Conservation (phyloP, 1,140 invertebrate genomes). For the Limonius californicus region DNA sequence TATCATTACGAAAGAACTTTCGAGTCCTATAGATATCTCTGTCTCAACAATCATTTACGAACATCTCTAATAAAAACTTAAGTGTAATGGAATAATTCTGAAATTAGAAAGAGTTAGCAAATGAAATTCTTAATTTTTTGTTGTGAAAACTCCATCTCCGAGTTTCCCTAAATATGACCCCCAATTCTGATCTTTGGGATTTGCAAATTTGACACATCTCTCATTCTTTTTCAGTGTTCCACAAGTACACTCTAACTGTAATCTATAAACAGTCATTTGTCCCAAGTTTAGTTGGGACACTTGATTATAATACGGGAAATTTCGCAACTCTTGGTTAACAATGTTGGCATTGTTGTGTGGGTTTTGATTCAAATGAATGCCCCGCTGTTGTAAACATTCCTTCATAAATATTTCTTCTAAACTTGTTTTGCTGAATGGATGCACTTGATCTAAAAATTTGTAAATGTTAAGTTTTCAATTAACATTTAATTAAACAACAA, state of each 20-base stretch:
- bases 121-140: constrained; percentile 17
- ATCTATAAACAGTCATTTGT: constrained; percentile 55
- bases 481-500: constrained; percentile 25
- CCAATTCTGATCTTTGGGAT: constrained; percentile 52
- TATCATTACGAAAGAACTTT: too few relatives aligned
- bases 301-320: constrained; percentile 48
- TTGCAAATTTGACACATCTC: constrained; percentile 50
- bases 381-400: constrained; percentile 49
- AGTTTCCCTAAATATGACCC: constrained; percentile 48
- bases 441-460: constrained; percentile 31
- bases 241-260: constrained; percentile 53
- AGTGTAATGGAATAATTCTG: too few relatives aligned
- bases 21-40: too few relatives aligned
- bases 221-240: constrained; percentile 47
- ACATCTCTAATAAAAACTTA: background rate
- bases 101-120: too few relatives aligned
- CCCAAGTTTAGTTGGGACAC: constrained; percentile 49
- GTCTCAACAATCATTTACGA: too few relatives aligned
- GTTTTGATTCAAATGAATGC: constrained; percentile 25
- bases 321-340: constrained; percentile 33
- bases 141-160: constrained; percentile 51
- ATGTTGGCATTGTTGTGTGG: constrained; percentile 6
- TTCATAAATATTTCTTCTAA: constrained; percentile 32
- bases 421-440: constrained; percentile 19
- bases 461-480: constrained; percentile 11